Percentiles rank a stretch among this genome's conserved stretches.
phyloP scores from a whole-genome alignment of 2,888 invertebrate species.

The Eristalis arbustorum region DNA sequence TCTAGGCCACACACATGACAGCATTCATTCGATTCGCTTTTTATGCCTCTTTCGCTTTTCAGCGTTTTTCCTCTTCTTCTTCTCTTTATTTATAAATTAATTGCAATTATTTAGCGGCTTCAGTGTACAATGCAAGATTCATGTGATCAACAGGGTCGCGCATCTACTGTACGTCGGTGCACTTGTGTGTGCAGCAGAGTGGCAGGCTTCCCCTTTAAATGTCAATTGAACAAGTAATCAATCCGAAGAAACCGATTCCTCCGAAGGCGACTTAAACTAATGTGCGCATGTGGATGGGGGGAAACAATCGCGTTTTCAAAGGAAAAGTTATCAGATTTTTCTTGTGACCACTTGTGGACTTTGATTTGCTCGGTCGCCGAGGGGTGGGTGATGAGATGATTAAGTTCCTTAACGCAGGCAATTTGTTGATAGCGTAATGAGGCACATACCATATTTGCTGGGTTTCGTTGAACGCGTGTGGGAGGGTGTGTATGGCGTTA shows the following conservation, averaged over 20 bases:
- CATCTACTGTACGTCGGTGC: background rate
- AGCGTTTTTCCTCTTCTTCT: background rate
- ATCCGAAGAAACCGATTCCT: constrained; percentile 19
- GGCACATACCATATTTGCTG: too few species aligned
- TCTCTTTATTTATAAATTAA: constrained; percentile 57
- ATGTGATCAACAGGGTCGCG: constrained; percentile 53
- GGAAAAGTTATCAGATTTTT: background rate
- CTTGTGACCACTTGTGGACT: background rate
- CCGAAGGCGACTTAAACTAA: background rate
- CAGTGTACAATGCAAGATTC: constrained; percentile 43
- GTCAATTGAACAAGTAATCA: constrained; percentile 47
- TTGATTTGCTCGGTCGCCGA: background rate
- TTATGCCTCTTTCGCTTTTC: constrained; percentile 30
- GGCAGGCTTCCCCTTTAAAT: constrained; percentile 42
- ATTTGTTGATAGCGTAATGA: background rate
- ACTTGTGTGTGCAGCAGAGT: background rate
- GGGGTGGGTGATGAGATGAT: background rate
- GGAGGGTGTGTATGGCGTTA: background rate
- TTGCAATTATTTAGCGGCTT: constrained; percentile 68
- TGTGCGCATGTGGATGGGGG: background rate
- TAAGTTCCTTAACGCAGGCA: background rate
- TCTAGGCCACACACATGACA: constrained; percentile 68
- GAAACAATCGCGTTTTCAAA: too few species aligned
- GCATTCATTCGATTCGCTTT: constrained; percentile 49
- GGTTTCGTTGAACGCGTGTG: background rate